phyloP scores from a whole-genome alignment of 2,888 invertebrate species.

The Onchidella celtica region DNA sequence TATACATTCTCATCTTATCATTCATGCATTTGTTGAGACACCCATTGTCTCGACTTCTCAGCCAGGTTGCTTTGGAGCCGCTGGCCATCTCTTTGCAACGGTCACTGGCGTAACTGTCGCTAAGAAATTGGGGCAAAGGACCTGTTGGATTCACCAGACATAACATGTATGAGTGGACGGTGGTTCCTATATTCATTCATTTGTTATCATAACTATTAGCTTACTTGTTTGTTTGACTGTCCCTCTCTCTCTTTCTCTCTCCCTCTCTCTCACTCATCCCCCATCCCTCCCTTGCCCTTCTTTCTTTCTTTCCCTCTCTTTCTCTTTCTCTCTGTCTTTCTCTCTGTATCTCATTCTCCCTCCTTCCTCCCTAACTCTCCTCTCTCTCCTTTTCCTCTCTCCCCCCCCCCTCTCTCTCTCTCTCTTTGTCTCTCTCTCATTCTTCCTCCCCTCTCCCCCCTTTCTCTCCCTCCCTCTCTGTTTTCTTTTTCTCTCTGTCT shows the following conservation, averaged over 20 bases:
- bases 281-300: neutral
- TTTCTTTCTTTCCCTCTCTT: neutral
- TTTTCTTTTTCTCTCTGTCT: neutral
- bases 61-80: slow-evolving; percentile 13
- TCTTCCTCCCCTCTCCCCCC: neutral
- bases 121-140: no score
- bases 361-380: neutral
- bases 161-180: no score
- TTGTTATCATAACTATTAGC: neutral
- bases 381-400: neutral
- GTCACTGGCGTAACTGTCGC: neutral
- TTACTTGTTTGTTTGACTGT: neutral
- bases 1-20: slow-evolving; percentile 10
- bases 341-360: neutral
- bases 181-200: no score
- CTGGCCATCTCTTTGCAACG: neutral
- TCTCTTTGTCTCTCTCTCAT: neutral
- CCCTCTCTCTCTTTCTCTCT: neutral
- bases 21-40: slow-evolving; percentile 25
- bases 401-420: neutral
- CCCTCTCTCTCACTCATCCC: neutral
- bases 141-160: no score
- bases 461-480: neutral
- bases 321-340: neutral
- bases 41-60: neutral